Evolutionary conservation across 2,113 vertebrate genomes (phyloP).

Genomic region (Tachysurus fulvidraco): DNA sequence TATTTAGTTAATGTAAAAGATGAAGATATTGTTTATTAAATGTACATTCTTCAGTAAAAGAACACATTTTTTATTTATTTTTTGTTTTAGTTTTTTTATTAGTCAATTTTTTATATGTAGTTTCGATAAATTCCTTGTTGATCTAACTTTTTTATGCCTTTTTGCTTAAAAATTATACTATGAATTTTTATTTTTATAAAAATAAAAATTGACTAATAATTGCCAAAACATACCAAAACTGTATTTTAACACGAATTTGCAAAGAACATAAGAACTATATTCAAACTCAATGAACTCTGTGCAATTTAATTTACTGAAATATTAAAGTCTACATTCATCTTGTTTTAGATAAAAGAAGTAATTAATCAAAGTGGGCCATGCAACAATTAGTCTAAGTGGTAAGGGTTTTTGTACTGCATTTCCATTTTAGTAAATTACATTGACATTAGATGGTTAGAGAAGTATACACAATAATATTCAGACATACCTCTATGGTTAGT

Average conservation of each 20-base stretch:
- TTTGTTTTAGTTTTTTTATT: neutral
- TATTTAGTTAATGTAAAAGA: too few relatives aligned
- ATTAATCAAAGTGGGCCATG: neutral
- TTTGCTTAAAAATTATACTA: neutral
- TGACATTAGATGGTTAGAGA: neutral
- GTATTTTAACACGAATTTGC: neutral
- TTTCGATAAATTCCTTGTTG: too few relatives aligned
- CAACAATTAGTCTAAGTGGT: neutral
- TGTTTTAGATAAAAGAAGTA: neutral
- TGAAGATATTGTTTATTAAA: neutral
- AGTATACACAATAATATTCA: neutral
- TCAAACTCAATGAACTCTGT: neutral
- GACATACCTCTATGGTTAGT: conserved; percentile 16
- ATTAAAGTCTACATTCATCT: neutral
- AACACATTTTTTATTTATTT: neutral
- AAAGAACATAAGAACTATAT: neutral
- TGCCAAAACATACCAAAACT: neutral
- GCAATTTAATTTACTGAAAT: neutral
- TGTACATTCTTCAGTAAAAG: neutral
- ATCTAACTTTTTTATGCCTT: neutral
- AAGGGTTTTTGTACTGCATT: neutral
- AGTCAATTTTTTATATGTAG: too few relatives aligned
- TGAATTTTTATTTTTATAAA: too few relatives aligned
- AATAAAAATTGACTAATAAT: neutral
- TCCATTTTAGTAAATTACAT: neutral